phyloP scores from a whole-genome alignment of 2,113 vertebrate species.

The Xenopus tropicalis region UCB_Xtro_10.0 CM004446.2:110306001-110306500 shows the following conservation, averaged over 20 bases:
- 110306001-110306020: slow-evolving; percentile 30
- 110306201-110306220: slow-evolving; percentile 40
- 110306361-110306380: too few relatives aligned
- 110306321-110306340: too few relatives aligned
- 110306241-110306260: slow-evolving; percentile 10
- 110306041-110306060: slow-evolving; percentile 35
- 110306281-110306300: too few relatives aligned
- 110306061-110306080: slow-evolving; percentile 43
- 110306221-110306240: slow-evolving; percentile 8
- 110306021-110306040: slow-evolving; percentile 40
- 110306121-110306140: slow-evolving; percentile 40
- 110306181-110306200: slow-evolving; percentile 28
- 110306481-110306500: too few relatives aligned
- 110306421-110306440: too few relatives aligned
- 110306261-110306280: too few relatives aligned
- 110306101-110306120: slow-evolving; percentile 41
- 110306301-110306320: too few relatives aligned
- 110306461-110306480: too few relatives aligned
- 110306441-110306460: too few relatives aligned
- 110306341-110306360: too few relatives aligned
- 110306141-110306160: slow-evolving; percentile 16
- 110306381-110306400: too few relatives aligned
- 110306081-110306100: slow-evolving; percentile 43
- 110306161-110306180: slow-evolving; percentile 29
- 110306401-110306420: too few relatives aligned